Evolutionary conservation across 2,797 vertebrate species (phyloP).

Genomic region (Typhlichthys subterraneus): DNA sequence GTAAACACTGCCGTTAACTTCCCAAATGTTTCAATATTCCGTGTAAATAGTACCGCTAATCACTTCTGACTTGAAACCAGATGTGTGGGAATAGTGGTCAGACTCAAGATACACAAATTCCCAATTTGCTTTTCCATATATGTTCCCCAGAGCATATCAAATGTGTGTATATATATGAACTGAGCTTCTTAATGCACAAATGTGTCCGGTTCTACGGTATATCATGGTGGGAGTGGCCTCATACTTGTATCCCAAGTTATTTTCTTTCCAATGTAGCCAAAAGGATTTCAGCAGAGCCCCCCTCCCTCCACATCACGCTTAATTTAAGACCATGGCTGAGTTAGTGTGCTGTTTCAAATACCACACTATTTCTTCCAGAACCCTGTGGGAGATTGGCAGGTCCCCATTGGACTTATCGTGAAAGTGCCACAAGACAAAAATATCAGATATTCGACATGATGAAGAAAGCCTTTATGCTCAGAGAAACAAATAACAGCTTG

Average conservation of each 20-base stretch:
- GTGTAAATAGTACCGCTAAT: conserved; percentile 59
- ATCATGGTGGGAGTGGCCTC: conserved; percentile 39
- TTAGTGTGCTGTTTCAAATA: conserved; percentile 79
- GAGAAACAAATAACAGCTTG: conserved; percentile 70
- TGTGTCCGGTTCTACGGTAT: conserved; percentile 26
- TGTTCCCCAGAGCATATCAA: conserved; percentile 47
- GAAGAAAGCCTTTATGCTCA: conserved; percentile 76
- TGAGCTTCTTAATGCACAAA: conserved; percentile 37
- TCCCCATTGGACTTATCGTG: conserved; percentile 65
- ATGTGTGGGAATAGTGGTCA: conserved; percentile 64
- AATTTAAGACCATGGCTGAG: conserved; percentile 82
- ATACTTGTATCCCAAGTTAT: conserved; percentile 49
- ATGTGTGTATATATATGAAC: conserved; percentile 31
- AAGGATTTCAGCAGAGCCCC: conserved; percentile 58
- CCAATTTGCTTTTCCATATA: conserved; percentile 36
- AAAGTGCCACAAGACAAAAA: conserved; percentile 82
- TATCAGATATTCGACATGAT: conserved; percentile 72
- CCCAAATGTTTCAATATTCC: conserved; percentile 39
- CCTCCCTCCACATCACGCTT: conserved; percentile 71
- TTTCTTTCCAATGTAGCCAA: conserved; percentile 65
- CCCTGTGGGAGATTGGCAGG: conserved; percentile 77
- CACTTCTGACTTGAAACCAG: conserved; percentile 61
- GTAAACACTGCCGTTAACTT: conserved; percentile 38
- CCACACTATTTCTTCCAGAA: conserved; percentile 76
- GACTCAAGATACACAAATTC: conserved; percentile 51